Base-by-base conservation (phyloP, 2,113 vertebrate genomes). In the Henicopernis longicauda region DNA sequence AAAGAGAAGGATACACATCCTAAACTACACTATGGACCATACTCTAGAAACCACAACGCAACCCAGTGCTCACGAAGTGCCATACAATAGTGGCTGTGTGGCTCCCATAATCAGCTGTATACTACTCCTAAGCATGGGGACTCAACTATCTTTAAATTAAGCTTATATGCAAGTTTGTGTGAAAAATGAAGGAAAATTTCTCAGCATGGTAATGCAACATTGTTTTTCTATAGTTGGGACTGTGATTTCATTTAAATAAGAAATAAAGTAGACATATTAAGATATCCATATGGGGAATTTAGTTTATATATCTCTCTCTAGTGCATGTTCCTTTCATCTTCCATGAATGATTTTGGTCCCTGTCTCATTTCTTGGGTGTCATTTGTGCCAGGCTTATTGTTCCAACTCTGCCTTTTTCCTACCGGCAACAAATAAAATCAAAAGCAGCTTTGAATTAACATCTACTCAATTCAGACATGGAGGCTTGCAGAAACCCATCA, bases 71-170 rank as follows among this genome's bases (percentile, higher is more conserved):
- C 27, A 23, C 25, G 14, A 49, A 71, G 32, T 22, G 22, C n/a
- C 25, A 16, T 6, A 8, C 10, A 8, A 0, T 13, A 7, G 22
- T 11, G 52, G 9, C 29, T 42, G 5, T 4, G 8, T 44, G 21
- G 31, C 40, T 88, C 44, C 52, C 32, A 23, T 42, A 73, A 58
- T 45, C 25, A 90, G 15, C 49, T 38, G 26, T 5, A 8, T 14
- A 12, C 40, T 40, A 12, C 8, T 63, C 11, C 13, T 13, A 18
- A 81, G 23, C 27, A 13, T 3, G 8, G 5, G 13, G 5, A 50
- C 18, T 52, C 3, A 0, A 13, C 10, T 32, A 2, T 20, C 32
- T 72, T 58, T 71, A 59, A 74, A 47, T 63, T 42, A 87, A 61
- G 47, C 8, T 69, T 79, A 14, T 5, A 16, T 31, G 7, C 4